Conservation (phyloP, 2,113 vertebrate species). For the Corythaeola cristata region DNA sequence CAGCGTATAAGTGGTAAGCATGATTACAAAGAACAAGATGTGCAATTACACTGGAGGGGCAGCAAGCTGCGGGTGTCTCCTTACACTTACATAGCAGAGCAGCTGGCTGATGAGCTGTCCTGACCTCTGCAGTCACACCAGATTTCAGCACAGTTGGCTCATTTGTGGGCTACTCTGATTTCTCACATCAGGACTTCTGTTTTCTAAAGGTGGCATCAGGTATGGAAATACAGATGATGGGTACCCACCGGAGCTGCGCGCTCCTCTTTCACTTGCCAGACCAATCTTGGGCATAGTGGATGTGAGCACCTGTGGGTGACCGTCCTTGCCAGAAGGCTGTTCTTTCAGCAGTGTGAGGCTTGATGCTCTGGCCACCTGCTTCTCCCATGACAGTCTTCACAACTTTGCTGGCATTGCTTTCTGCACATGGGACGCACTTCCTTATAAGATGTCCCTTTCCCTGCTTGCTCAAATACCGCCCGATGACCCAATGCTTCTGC, state of each 20-base stretch:
- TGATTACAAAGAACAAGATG: slow-evolving; percentile 50
- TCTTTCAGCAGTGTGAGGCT: not conserved
- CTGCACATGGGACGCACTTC: not conserved
- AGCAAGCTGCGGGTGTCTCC: slow-evolving; percentile 33
- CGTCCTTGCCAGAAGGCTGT: not conserved
- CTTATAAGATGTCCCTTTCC: not conserved
- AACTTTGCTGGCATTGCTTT: not conserved
- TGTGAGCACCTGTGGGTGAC: not conserved
- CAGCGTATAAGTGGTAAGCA: not conserved
- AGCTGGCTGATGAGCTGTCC: slow-evolving; percentile 55
- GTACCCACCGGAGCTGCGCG: not conserved
- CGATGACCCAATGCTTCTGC: not conserved
- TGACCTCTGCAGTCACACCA: slow-evolving; percentile 50
- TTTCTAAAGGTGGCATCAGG: not conserved
- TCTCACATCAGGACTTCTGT: not conserved
- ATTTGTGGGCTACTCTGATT: slow-evolving; percentile 21
- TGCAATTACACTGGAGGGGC: slow-evolving; percentile 36
- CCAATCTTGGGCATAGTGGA: not conserved
- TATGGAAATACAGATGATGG: not conserved
- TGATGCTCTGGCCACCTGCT: not conserved
- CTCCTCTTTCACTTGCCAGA: not conserved
- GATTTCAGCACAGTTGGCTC: slow-evolving; percentile 59
- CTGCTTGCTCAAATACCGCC: not conserved
- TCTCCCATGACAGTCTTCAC: not conserved
- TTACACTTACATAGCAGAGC: slow-evolving; percentile 10